Percentiles rank a stretch among this genome's conserved stretches.
phyloP scores from a whole-genome alignment of 2,113 vertebrate genomes.

The Petromus typicus region DNA sequence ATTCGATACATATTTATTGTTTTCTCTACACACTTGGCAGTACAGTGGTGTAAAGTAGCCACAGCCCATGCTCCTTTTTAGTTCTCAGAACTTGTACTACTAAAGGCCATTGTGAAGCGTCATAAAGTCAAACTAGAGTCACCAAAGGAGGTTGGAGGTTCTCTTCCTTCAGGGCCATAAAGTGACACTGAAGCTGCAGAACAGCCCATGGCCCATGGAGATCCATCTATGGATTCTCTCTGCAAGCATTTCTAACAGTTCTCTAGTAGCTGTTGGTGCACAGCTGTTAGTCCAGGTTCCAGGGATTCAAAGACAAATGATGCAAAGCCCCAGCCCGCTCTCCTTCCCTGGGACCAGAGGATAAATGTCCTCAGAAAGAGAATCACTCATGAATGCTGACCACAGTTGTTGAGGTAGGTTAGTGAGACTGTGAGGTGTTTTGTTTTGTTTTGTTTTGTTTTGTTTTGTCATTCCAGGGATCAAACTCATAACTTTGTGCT shows the following conservation, averaged over 20 bases:
- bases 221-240: too few species aligned
- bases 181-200: not conserved
- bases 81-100: not conserved
- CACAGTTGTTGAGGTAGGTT: not conserved
- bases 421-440: too few species aligned
- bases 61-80: not conserved
- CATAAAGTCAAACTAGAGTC: not conserved
- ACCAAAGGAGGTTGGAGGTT: not conserved
- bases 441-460: too few species aligned
- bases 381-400: not conserved
- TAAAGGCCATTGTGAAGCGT: not conserved
- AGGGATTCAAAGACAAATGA: not conserved
- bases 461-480: too few species aligned
- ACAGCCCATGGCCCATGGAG: rapidly evolving
- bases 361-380: not conserved
- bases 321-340: not conserved
- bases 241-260: rapidly evolving
- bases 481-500: too few species aligned
- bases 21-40: not conserved
- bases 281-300: not conserved
- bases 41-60: not conserved
- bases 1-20: not conserved
- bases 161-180: not conserved
- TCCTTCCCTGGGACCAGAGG: not conserved
- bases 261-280: too few species aligned